Evolutionary conservation across 2,888 invertebrate species (phyloP).

Genomic region (Drosophila percnosoma): DNA sequence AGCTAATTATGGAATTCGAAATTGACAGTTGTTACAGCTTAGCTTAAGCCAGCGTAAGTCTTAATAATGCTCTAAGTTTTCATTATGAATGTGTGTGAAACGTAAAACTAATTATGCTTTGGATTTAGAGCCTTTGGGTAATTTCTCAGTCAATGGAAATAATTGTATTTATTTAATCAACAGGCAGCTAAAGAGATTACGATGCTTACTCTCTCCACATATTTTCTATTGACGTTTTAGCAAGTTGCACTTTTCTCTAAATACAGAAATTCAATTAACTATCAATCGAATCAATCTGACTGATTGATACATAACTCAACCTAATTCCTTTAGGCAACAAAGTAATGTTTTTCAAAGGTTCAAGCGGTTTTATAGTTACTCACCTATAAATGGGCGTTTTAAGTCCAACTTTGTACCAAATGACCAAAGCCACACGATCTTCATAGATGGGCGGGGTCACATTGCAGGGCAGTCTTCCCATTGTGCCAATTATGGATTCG

Average conservation of each 20-base stretch:
- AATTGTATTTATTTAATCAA: not conserved
- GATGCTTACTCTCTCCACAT: not conserved
- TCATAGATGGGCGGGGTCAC: constrained; percentile 84
- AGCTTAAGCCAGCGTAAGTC: not conserved
- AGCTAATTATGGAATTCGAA: constrained; percentile 5
- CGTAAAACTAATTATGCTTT: not conserved
- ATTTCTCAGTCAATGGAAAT: not conserved
- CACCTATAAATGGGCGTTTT: constrained; percentile 85
- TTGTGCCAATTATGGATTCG: constrained; percentile 84
- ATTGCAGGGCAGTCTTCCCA: constrained; percentile 84
- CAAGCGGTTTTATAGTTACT: constrained; percentile 35
- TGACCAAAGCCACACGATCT: constrained; percentile 84
- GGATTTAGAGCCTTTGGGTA: not conserved
- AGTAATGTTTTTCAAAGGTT: not conserved
- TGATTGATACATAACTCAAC: not conserved
- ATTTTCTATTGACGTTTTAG: not conserved
- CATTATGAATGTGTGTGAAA: not conserved
- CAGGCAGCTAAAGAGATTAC: not conserved
- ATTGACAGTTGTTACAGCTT: not conserved
- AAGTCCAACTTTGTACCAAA: constrained; percentile 85
- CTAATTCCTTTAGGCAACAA: not conserved
- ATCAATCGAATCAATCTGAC: not conserved
- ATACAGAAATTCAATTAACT: not conserved
- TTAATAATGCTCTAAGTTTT: not conserved
- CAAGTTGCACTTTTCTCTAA: not conserved